Base-by-base conservation (phyloP, 1,140 invertebrate species). In the Frieseomelitta varia region DNA sequence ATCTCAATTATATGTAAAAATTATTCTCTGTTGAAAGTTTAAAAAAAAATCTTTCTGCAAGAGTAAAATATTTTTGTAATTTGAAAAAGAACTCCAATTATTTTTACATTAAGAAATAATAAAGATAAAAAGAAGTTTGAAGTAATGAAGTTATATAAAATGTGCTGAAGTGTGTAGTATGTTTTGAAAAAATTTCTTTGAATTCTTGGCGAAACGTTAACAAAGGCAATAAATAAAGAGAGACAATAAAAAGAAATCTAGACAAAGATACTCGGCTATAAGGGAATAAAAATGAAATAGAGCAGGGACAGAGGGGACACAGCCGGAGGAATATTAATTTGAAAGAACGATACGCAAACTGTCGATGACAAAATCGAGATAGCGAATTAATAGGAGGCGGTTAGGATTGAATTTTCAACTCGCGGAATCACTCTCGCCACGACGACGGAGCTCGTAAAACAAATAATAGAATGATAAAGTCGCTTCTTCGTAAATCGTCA, bases 381-480 rank as follows among this genome's bases (percentile, higher is more conserved):
- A 71, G 79, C 34, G 77, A 87, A 85, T 83, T 87, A 78, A 83
- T 76, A 77, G 72, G 80, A 84, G 78, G 10, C 27, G 34, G 58
- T 58, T 24, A 30, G 47, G 61, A 30, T 63, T 51, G 27, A 56
- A 72, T 85, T 81, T 81, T 75, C n/a, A 84, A 79, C 56, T 55
- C 47, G 77, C 78, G 68, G 77, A 76, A 85, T 87, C 82, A 63
- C 72, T 8, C 39, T 67, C 69, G 65, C 14, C 21, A 39, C 15
- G 34, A n/a, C 53, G 79, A 85, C 74, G 84, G 78, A 85, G 88
- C 85, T 92, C 91, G 90, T 93, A 92, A 92, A 93, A 93, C 90
- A 93, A 93, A 94, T 93, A 93, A 90, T 86, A 74, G 87, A 90
- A 93, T 91, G 92, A 93, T 94, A 94, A 92, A 93, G 91, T 93